phyloP scores from a whole-genome alignment of 1,140 invertebrate genomes.

The Heliconius melpomene region DNA sequence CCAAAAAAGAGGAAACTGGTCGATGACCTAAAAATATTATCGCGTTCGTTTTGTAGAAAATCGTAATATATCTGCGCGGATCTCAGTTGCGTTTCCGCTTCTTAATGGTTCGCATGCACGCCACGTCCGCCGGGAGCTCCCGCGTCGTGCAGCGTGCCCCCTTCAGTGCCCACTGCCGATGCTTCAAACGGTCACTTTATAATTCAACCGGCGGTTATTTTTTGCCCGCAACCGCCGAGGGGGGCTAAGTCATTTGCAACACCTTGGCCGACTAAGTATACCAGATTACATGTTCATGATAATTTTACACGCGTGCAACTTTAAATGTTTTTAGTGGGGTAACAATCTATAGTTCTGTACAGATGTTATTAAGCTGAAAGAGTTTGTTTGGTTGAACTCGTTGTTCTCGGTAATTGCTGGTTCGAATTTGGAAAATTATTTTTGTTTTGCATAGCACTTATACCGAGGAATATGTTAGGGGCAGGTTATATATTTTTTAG shows the following conservation, averaged over 20 bases:
- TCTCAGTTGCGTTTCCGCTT: conserved; percentile 41
- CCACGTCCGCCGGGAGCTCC: conserved; percentile 44
- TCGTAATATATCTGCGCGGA: conserved; percentile 41
- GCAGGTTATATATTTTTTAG: too few relatives aligned
- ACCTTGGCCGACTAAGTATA: conserved; percentile 13
- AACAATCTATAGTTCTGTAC: too few relatives aligned
- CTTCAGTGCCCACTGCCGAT: conserved; percentile 21
- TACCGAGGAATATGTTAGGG: too few relatives aligned
- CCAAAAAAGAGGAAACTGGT: conserved; percentile 20
- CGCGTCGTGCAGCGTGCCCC: conserved; percentile 29
- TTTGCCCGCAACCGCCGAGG: conserved; percentile 1
- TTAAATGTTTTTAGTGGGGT: too few relatives aligned
- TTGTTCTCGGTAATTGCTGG: too few relatives aligned
- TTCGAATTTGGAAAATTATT: too few relatives aligned
- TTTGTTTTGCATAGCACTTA: too few relatives aligned
- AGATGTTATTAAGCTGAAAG: too few relatives aligned
- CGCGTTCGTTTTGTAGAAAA: conserved; percentile 32
- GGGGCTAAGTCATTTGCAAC: conserved; percentile 14
- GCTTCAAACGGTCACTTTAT: conserved; percentile 21
- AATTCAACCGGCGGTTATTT: conserved; percentile 21
- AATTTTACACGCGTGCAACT: background rate
- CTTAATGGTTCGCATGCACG: conserved; percentile 41
- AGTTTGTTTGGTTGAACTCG: too few relatives aligned
- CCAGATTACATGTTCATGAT: conserved; percentile 8
- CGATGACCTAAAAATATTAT: conserved; percentile 33